Conservation (phyloP, 2,888 invertebrate genomes). For the Platycheirus albimanus region DNA sequence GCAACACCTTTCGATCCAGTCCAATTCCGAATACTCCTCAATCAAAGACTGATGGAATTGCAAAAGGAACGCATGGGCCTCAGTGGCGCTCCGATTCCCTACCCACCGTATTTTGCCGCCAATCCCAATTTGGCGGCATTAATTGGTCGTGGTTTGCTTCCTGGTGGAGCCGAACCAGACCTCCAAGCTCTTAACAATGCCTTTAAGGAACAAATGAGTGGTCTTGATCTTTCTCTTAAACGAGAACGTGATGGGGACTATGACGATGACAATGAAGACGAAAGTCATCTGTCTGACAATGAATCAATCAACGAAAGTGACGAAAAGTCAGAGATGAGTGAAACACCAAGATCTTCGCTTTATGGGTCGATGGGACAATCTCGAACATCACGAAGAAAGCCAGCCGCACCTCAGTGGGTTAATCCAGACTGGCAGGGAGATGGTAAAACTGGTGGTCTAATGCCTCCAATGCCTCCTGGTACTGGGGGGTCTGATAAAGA, state of each 20-base stretch:
- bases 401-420: constrained; percentile 98
- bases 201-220: constrained; percentile 91
- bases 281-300: constrained; percentile 80
- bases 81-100: constrained; percentile 89
- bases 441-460: constrained; percentile 75
- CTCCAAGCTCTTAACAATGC: constrained; percentile 84
- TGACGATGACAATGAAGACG: constrained; percentile 88
- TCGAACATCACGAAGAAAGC: constrained; percentile 91
- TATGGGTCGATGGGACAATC: constrained; percentile 77
- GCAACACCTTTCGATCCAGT: constrained; percentile 94
- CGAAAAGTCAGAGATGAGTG: constrained; percentile 75
- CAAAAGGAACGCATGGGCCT: constrained; percentile 93
- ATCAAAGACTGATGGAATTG: constrained; percentile 93
- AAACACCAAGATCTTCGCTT: constrained; percentile 76
- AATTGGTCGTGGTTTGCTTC: constrained; percentile 87
- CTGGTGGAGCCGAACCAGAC: constrained; percentile 85
- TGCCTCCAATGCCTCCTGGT: constrained; percentile 80
- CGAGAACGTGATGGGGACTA: constrained; percentile 85
- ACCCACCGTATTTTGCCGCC: constrained; percentile 90
- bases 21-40: constrained; percentile 93
- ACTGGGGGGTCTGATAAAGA: constrained; percentile 85
- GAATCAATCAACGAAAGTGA: constrained; percentile 78
- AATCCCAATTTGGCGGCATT: constrained; percentile 90
- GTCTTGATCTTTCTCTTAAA: constrained; percentile 93
- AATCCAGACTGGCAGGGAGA: constrained; percentile 95